Evolutionary conservation across 1,140 invertebrate genomes (phyloP), one percentile per base, ranked within the genome.

Genomic region (Spodoptera frugiperda): DNA sequence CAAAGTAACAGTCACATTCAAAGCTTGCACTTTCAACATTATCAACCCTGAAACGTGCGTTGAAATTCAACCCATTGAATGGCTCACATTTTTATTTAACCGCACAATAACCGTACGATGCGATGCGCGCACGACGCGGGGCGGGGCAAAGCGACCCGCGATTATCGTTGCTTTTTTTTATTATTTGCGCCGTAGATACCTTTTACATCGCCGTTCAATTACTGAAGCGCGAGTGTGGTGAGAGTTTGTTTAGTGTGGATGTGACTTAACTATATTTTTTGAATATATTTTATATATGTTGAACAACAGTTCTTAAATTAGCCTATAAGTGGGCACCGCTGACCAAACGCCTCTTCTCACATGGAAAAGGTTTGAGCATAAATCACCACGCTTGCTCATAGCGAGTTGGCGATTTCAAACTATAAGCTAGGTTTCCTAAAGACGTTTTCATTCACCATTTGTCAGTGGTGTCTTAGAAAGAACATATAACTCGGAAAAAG

Each of bases 181-280:
- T 91, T 86, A 83, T 85, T 90, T 86, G 85, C 86, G 68, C 79
- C 89, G 90, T 92, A 90, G 90, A 92, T 92, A 90, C 90, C 90
- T 93, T 93, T 92, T 89, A 93, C 91, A 93, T 90, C 87, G 90
- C 85, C 90, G 91, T 92, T 93, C 91, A 93, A 93, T 93, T 93
- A 93, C 90, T 79, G 88, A 86, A 84, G 81, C 81, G 84, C 79
- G 87, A 84, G 84, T 83, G 80, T 73, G 83, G 81, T 72, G 48
- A 55, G 53, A 75, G 77, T 21, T 19, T 55, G 76, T 55, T 44
- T 87, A 61, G 14, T 73, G 19, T 82, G 85, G 88, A 90, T 84
- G 76, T 54, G 82, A 74, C 65, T 15, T 49, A 12, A 46, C 74
- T 73, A n/a, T 25, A 48, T 46, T 21, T 2, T 54, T n/a, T n/a